A percentile compares a stretch with the other conserved stretches of the same genome.
These are phyloP conservation scores for Nothocercus julius DNA, from an alignment of 2,113 vertebrate species.

Conservation along the genomic window DNA sequence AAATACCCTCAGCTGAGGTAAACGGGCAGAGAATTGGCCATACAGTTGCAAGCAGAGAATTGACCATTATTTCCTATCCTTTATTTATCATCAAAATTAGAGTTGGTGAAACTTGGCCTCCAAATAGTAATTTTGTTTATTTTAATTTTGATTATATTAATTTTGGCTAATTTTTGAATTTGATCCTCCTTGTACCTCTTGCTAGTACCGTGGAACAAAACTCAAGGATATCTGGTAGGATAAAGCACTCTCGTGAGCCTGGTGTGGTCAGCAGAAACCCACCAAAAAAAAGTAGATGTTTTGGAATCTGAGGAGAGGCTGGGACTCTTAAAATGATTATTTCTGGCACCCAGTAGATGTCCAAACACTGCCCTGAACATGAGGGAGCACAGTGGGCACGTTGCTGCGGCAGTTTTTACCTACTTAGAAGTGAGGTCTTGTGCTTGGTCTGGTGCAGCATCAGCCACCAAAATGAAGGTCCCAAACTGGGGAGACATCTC, in stretches of 20 bases:
- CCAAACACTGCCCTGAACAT: not conserved
- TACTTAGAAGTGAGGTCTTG: not conserved
- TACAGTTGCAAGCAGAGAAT: not conserved
- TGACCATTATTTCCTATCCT: not conserved
- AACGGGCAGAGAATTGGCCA: too few species aligned
- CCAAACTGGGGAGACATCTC: not conserved
- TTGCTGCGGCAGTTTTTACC: not conserved
- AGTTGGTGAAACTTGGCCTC: too few species aligned
- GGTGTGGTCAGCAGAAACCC: not conserved
- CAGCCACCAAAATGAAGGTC: not conserved
- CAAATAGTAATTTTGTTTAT: too few species aligned
- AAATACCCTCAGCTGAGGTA: not conserved
- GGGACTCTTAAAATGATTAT: not conserved
- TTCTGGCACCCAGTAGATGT: not conserved
- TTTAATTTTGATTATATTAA: too few species aligned
- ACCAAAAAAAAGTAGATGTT: not conserved
- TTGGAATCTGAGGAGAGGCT: not conserved
- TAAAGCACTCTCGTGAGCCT: not conserved
- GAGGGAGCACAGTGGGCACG: not conserved
- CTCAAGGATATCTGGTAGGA: not conserved
- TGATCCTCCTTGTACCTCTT: not conserved
- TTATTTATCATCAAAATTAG: not conserved
- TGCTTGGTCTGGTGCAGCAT: not conserved
- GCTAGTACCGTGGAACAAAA: not conserved
- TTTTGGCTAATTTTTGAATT: not conserved